A percentile compares a stretch with the other conserved stretches of the same genome.
These are phyloP conservation scores for Drosophila arizonae DNA, from an alignment of 1,140 invertebrate species.

Conservation along the genomic window DNA sequence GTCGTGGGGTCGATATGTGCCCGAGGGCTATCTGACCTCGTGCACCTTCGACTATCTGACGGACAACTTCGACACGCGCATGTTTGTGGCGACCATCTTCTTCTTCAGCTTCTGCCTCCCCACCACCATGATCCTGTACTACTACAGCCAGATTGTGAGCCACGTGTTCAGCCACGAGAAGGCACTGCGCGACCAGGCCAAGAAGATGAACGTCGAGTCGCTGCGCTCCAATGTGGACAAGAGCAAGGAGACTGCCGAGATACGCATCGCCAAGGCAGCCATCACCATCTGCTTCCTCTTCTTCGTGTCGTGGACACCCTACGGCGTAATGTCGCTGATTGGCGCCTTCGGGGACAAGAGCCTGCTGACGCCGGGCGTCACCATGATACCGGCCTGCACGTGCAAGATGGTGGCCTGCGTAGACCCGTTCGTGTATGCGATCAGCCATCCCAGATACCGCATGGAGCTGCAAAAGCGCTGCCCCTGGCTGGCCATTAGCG, in stretches of 20 bases:
- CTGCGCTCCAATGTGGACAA: conserved; percentile 89
- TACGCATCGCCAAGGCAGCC: conserved; percentile 93
- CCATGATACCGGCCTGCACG: conserved; percentile 93
- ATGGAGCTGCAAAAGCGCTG: conserved; percentile 86
- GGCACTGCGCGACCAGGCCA: conserved; percentile 91
- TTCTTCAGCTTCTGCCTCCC: conserved; percentile 91
- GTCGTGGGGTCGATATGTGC: conserved; percentile 92
- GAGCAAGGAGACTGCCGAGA: conserved; percentile 89
- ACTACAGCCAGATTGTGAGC: conserved; percentile 92
- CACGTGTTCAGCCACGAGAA: conserved; percentile 94
- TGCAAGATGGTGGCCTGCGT: conserved; percentile 94
- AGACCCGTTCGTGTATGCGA: conserved; percentile 94
- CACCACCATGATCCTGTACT: conserved; percentile 90
- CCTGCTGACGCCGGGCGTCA: conserved; percentile 90
- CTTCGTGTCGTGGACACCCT: conserved; percentile 93
- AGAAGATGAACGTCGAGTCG: conserved; percentile 96
- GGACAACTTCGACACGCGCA: conserved; percentile 88
- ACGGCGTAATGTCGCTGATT: conserved; percentile 89
- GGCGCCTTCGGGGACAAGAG: conserved; percentile 92
- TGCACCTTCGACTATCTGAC: conserved; percentile 93
- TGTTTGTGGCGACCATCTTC: conserved; percentile 90
- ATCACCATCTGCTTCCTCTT: conserved; percentile 93
- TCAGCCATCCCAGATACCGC: conserved; percentile 94
- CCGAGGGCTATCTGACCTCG: conserved; percentile 93
- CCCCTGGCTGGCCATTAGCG: conserved; percentile 87